Percentiles rank a stretch among this genome's conserved stretches.
Conservation (phyloP, 2,888 invertebrate genomes). For the Isotomurus palustris region DNA sequence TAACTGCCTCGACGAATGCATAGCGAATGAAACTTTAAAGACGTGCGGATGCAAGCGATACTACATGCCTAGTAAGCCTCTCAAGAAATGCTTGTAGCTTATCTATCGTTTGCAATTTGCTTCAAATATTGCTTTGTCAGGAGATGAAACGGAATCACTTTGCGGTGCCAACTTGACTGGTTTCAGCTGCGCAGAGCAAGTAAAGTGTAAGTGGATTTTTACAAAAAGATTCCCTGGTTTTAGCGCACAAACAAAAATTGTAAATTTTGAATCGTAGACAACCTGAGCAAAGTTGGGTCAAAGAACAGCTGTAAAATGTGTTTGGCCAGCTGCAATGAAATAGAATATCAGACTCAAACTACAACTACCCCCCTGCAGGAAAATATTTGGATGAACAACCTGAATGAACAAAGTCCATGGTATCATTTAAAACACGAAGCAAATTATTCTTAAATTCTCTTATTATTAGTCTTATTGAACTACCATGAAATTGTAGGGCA, state of each 20-base stretch:
- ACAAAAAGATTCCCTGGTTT: neutral
- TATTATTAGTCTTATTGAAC: neutral
- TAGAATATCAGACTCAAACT: slow-evolving; percentile 21
- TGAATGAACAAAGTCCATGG: neutral
- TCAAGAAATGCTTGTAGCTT: neutral
- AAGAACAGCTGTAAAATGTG: slow-evolving; percentile 20
- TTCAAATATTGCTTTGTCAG: slow-evolving; percentile 21
- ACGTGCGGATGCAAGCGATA: slow-evolving; percentile 36
- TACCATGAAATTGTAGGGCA: slow-evolving; percentile 21
- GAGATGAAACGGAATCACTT: slow-evolving; percentile 19
- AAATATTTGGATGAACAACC: slow-evolving; percentile 15
- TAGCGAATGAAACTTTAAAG: slow-evolving; percentile 27
- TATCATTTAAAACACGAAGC: neutral
- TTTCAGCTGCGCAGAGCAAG: slow-evolving; percentile 31
- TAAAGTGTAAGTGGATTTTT: slow-evolving; percentile 23
- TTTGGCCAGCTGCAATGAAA: slow-evolving; percentile 27
- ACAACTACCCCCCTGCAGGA: slow-evolving; percentile 16
- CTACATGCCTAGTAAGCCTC: slow-evolving; percentile 42
- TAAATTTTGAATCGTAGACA: slow-evolving; percentile 9
- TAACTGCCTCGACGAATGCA: slow-evolving; percentile 42
- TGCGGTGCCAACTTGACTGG: slow-evolving; percentile 23
- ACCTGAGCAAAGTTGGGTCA: slow-evolving; percentile 18
- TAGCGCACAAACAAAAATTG: neutral
- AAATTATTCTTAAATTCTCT: neutral
- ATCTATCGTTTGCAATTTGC: too few species aligned